Base-by-base conservation (phyloP, 2,113 vertebrate genomes). In the Spheniscus mendiculus region DNA sequence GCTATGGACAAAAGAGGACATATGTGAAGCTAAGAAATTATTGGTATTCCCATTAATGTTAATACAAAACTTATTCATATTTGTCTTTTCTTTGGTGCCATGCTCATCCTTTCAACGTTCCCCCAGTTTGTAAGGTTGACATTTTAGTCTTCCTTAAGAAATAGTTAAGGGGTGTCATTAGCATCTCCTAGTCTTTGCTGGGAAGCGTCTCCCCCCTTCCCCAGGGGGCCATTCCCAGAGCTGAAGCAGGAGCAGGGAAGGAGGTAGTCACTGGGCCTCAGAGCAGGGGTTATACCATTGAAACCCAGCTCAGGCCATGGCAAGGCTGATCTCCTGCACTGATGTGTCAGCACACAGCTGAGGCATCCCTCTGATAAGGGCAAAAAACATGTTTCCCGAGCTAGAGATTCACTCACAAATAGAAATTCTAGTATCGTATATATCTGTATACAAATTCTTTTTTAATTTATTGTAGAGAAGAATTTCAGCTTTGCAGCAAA, bases 191-290 rank as follows among this genome's bases (percentile, higher is more conserved):
- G 6, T 38, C 70, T 74, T n/a, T 79, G 2, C 29, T 82, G 36
- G 29, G 21, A 67, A 32, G 7, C 16, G 5, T 27, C 0, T 3
- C 5, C 5, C 5, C 5, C 5, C 4, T 2, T 5, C 0, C 3
- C 30, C 63, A 22, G 5, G 3, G 15, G 4, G 12, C 18, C 34
- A 45, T 13, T 5, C 6, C 20, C 23, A 36, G 67, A 84, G 13
- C 10, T 38, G 44, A 25, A 61, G 21, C n/a, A 59, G 42, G 8
- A 45, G 17, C 30, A 78, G 22, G 14, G 32, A 26, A 56, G 15
- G 53, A 6, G 62, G 29, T 6, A 84, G 27, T 9, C 11, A 8
- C 38, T 71, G 49, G 15, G 38, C 8, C 29, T 2, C 2, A 6
- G 23, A 13, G 6, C 18, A 20, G 6, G 10, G 18, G 6, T 82